Evolutionary conservation across 1,140 invertebrate genomes (phyloP).

Genomic region (Grapholita molesta): DNA sequence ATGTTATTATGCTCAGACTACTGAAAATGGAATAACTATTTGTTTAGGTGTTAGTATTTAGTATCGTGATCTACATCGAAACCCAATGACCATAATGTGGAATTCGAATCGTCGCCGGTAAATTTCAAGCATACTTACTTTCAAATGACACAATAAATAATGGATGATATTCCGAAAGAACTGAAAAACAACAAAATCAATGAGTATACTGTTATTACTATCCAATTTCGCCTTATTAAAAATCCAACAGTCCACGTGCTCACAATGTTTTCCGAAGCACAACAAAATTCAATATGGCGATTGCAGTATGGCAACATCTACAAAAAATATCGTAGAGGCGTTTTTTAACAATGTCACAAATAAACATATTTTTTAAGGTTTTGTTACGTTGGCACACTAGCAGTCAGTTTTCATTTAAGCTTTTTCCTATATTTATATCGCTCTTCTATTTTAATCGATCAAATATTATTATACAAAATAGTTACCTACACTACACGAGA

Average conservation of each 20-base stretch:
- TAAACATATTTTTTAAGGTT: not conserved
- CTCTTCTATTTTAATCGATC: no score
- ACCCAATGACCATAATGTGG: slow-evolving; percentile 52
- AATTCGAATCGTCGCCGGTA: slow-evolving; percentile 49
- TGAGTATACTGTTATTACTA: slow-evolving; percentile 54
- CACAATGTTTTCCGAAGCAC: slow-evolving; percentile 77
- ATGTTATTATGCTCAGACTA: not conserved
- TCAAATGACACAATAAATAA: slow-evolving; percentile 42
- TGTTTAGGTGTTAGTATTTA: slow-evolving; percentile 26
- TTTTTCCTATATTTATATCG: no score
- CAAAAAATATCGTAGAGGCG: slow-evolving; percentile 21
- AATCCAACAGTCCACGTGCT: slow-evolving; percentile 76
- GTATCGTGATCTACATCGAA: slow-evolving; percentile 33
- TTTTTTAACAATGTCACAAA: not conserved
- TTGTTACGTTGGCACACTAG: not conserved
- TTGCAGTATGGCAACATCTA: slow-evolving; percentile 54
- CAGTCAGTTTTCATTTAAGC: not conserved
- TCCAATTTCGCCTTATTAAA: slow-evolving; percentile 64
- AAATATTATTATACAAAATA: no score
- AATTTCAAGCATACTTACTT: slow-evolving; percentile 53
- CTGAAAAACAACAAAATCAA: slow-evolving; percentile 39
- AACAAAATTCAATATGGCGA: slow-evolving; percentile 78
- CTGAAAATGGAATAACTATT: slow-evolving; percentile 24
- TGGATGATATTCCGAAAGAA: slow-evolving; percentile 40
- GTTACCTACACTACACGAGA: no score